Evolutionary conservation across 2,797 vertebrate species (phyloP), one percentile per base, ranked within the genome.

Genomic region (Pygocentrus nattereri): DNA sequence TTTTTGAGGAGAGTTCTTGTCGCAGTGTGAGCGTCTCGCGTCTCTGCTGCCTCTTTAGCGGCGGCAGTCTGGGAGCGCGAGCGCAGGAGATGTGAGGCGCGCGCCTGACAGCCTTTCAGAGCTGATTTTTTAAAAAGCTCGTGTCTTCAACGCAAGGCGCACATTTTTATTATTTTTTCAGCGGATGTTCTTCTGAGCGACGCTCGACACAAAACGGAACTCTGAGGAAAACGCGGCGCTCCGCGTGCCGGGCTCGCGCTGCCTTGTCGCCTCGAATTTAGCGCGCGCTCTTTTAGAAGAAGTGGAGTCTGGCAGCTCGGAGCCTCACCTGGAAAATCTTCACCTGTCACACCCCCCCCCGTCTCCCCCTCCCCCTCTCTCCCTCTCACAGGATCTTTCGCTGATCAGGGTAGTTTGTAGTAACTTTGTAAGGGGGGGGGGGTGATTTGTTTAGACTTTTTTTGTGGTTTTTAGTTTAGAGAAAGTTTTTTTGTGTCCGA

Each of bases 291-390:
- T 83, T 75, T 76, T 79, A 21, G 18, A 85, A 87, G 84, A 86
- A 78, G 82, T 82, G 81, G 68, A 85, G 76, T 79, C 86, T 74
- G 77, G 84, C 81, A 82, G 84, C 79, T 85, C 74, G 69, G 83
- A 86, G 83, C 78, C 85, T 84, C 81, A 83, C 88, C 80, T 85
- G 78, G 81, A 87, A 86, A 23, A 68, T 81, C 82, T 70, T 81
- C 47, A 21, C 74, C 80, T 87, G 87, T 87, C 85, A 87, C 56
- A 78, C 58, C 27, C 58, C 15, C 58, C 27, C 58, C n/a, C n/a
- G n/a, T n/a, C n/a, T 59, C 58, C 27, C 58, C 15, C 23, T 59
- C 56, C 59, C 56, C 25, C 10, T 59, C 23, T 59, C 58, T 59
- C 58, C 27, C 58, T 15, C 23, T 25, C 58, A 13, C 58, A n/a